Evolutionary conservation across 2,113 vertebrate genomes (phyloP).

Genomic region (Embiotoca jacksoni): DNA sequence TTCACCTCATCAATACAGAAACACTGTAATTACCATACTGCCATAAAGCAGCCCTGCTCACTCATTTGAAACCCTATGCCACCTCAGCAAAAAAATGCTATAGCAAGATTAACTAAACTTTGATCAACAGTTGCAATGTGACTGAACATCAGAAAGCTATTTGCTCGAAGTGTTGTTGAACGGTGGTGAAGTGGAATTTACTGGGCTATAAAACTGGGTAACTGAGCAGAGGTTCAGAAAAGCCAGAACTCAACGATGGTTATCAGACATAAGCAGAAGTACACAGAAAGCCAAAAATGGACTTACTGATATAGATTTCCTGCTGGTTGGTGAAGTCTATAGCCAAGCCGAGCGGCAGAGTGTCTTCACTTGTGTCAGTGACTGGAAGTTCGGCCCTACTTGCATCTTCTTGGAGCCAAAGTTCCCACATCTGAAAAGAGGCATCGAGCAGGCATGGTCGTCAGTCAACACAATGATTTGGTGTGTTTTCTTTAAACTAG

Average conservation of each 20-base stretch:
- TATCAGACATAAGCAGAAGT: slow-evolving; percentile 2
- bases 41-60: too few relatives aligned
- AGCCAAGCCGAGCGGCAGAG: slow-evolving; percentile 91
- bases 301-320: slow-evolving; percentile 90
- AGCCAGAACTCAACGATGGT: too few relatives aligned
- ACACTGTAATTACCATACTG: too few relatives aligned
- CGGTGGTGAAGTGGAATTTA: background rate
- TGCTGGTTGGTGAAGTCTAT: slow-evolving; percentile 92
- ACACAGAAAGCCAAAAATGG: background rate
- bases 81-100: background rate
- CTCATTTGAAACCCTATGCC: too few relatives aligned
- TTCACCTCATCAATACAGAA: too few relatives aligned
- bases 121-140: background rate
- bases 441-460: background rate
- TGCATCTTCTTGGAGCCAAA: slow-evolving; percentile 93
- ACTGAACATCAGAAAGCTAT: background rate
- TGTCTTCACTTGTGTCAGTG: slow-evolving; percentile 92
- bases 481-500: too few relatives aligned
- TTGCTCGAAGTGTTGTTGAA: background rate
- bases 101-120: background rate
- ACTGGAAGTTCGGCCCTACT: slow-evolving; percentile 94
- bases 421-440: slow-evolving; percentile 88
- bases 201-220: background rate
- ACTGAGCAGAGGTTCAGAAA: too few relatives aligned
- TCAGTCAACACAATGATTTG: background rate